Evolutionary conservation across 2,888 invertebrate genomes (phyloP), one percentile per base, ranked within the genome.

Genomic region (Thera britannica): DNA sequence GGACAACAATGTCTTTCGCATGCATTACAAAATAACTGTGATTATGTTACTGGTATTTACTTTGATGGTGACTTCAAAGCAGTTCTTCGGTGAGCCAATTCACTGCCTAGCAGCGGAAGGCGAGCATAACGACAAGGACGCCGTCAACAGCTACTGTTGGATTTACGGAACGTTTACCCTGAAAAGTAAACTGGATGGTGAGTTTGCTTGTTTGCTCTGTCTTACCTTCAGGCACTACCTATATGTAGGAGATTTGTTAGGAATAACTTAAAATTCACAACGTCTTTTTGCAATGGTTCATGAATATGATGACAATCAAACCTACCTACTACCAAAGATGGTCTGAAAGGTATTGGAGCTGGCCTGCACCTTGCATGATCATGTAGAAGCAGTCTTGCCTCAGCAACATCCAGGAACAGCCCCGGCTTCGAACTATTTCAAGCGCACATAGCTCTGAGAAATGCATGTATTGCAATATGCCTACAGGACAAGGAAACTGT

Each of bases 51-150:
- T 97, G 52, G 94, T 96, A 36, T 97, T 96, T 86, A 96, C 96
- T 1, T 89, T 97, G 77, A 84, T 97, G 77, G 95, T 98, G 56
- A 96, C 97, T 36, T 96, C 97, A 11, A 96, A 97, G 79, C 97
- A 98, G 85, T 97, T 97, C 89, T 97, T 97, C 78, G 97, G 97
- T 0, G 97, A 97, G 77, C 97, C 97, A 0, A 97, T 98, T 62
- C 95, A 96, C 78, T 98, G 98, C 84, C 94, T 95, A 83, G 91
- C 93, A 83, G 91, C 93, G 5, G 91, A 94, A 52, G 87, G 88
- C 57, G 89, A 93, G 58, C 85, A 88, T 66, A 79, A 65, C 44
- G 94, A 95, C 60, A 94, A 93, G 71, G 95, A 96, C 60, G 95
- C 96, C 41, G 92, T 97, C 7, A 96, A 97, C 78, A 95, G 96